A percentile compares a stretch with the other conserved stretches of the same genome.
These are phyloP conservation scores for Hypotaenidia okinawae DNA, from an alignment of 2,797 vertebrate species.

Conservation along the genomic window DNA sequence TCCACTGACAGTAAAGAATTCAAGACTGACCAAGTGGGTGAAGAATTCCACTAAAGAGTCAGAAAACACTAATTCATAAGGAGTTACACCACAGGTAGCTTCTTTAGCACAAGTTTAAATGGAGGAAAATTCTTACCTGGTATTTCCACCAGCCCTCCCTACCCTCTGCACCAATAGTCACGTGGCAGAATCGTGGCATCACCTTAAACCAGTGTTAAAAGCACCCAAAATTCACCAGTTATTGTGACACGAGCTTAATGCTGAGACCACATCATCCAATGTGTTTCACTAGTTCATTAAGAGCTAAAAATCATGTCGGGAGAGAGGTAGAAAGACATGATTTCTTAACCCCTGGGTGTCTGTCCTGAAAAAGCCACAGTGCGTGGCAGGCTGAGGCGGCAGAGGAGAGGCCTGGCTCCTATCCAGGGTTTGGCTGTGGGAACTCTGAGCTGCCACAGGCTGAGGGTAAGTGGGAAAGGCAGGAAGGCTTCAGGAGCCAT, in stretches of 20 bases:
- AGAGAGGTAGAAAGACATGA: not conserved
- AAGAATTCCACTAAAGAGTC: conserved; percentile 71
- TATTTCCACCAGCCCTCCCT: conserved; percentile 52
- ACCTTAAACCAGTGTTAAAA: conserved; percentile 48
- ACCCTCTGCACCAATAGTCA: not conserved
- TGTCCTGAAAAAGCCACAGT: not conserved
- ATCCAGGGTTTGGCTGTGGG: conserved; percentile 21
- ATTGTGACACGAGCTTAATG: conserved; percentile 1
- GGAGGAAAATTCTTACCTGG: conserved; percentile 23
- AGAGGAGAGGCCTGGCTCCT: not conserved
- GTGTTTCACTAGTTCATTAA: not conserved
- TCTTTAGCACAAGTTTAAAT: conserved; percentile 46
- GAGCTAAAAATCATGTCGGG: not conserved
- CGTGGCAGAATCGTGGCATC: conserved; percentile 18
- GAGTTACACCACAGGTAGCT: conserved; percentile 86
- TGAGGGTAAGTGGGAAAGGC: conserved; percentile 11
- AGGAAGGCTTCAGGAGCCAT: not conserved
- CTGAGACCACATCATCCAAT: conserved; percentile 17
- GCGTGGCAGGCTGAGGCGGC: not conserved
- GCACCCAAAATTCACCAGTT: conserved; percentile 10
- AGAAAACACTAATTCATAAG: conserved; percentile 78
- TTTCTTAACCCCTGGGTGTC: not conserved
- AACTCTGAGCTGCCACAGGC: not conserved
- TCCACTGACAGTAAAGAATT: conserved; percentile 76
- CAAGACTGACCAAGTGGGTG: conserved; percentile 58